Evolutionary conservation across 2,888 invertebrate species (phyloP).

Genomic region (Dioctria rufipes): DNA sequence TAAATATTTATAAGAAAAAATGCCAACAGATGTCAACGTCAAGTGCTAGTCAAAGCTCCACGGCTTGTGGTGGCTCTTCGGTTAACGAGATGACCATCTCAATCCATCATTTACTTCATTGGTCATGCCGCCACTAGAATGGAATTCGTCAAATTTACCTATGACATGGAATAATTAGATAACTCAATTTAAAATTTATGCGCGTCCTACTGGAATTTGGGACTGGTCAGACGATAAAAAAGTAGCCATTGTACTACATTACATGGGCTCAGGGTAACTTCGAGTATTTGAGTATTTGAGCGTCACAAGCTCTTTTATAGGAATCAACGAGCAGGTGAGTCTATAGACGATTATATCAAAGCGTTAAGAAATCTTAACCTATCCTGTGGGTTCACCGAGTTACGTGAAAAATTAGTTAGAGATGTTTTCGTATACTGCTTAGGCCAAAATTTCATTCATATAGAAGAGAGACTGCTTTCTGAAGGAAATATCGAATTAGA

Average conservation of each 20-base stretch:
- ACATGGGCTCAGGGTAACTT: conserved; percentile 47
- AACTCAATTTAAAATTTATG: conserved; percentile 58
- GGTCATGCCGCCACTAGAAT: conserved; percentile 2
- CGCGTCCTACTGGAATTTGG: conserved; percentile 55
- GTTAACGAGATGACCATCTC: too few species aligned
- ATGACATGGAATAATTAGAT: conserved; percentile 58
- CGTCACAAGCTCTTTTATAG: conserved; percentile 56
- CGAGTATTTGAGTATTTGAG: conserved; percentile 58
- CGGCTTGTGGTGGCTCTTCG: too few species aligned
- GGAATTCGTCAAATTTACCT: conserved; percentile 36
- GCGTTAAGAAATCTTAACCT: conserved; percentile 56
- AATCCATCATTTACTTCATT: too few species aligned
- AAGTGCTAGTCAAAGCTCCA: too few species aligned
- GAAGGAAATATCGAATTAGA: conserved; percentile 56
- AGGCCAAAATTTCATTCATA: conserved; percentile 50
- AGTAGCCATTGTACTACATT: too few species aligned
- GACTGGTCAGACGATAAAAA: conserved; percentile 17
- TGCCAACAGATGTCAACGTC: too few species aligned
- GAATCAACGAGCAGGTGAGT: too few species aligned
- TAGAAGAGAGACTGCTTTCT: conserved; percentile 58
- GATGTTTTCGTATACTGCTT: conserved; percentile 59
- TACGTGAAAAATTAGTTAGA: conserved; percentile 56
- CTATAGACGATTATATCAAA: conserved; percentile 23
- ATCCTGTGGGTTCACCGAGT: conserved; percentile 56
- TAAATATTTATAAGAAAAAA: too few species aligned